Conservation (phyloP, 2,888 invertebrate genomes). For the Mechanitis messenoides region DNA sequence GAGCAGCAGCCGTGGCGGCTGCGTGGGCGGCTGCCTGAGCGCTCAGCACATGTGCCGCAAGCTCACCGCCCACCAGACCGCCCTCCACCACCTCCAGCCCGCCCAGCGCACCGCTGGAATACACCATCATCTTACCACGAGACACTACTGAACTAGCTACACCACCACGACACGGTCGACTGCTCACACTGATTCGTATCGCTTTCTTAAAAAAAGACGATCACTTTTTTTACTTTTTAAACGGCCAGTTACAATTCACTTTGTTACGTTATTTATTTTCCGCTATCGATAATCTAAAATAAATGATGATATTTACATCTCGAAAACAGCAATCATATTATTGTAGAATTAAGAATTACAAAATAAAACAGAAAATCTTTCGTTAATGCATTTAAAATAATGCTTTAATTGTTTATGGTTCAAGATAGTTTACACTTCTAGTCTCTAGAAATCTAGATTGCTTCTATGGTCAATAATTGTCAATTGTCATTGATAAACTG, state of each 20-base stretch:
- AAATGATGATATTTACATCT: conserved; percentile 32
- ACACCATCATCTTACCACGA: conserved; percentile 66
- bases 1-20: conserved; percentile 62
- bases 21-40: conserved; percentile 73
- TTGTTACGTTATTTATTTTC: conserved; percentile 8
- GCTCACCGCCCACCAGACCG: conserved; percentile 61
- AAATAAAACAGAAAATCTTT: conserved; percentile 11
- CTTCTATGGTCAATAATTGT: background rate
- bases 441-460: background rate
- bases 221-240: conserved; percentile 30
- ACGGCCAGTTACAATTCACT: conserved; percentile 34
- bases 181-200: conserved; percentile 28
- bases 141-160: conserved; percentile 31
- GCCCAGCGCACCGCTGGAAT: conserved; percentile 77
- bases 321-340: conserved; percentile 32
- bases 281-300: conserved; percentile 11
- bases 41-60: conserved; percentile 64
- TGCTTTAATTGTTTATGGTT: background rate
- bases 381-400: conserved; percentile 8
- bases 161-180: conserved; percentile 28
- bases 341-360: background rate
- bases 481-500: background rate
- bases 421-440: too few species aligned
- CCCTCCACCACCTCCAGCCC: conserved; percentile 69
- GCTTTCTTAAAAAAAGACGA: conserved; percentile 33